These are phyloP conservation scores for Bradypodion ventrale DNA, from an alignment of 2,797 vertebrate genomes.

Conservation along the genomic window DNA sequence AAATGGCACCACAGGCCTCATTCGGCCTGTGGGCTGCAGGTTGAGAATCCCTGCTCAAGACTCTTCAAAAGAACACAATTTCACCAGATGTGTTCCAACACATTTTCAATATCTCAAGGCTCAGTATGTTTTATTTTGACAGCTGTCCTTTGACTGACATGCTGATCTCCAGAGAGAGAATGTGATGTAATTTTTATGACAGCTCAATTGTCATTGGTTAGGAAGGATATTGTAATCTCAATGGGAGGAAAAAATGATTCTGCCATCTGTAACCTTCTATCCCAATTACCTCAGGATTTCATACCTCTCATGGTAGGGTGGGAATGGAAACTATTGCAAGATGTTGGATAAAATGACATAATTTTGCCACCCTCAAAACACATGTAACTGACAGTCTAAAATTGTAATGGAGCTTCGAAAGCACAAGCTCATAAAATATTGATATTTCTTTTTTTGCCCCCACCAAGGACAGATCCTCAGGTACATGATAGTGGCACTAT, in stretches of 20 bases:
- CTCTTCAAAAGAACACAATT: constrained; percentile 34
- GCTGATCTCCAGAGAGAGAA: constrained; percentile 55
- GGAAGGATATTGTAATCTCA: constrained; percentile 70
- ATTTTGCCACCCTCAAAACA: constrained; percentile 73
- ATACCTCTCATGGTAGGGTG: constrained; percentile 58
- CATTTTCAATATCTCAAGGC: constrained; percentile 55
- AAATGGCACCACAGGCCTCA: too few species aligned
- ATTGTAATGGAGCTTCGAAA: constrained; percentile 47
- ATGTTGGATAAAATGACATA: constrained; percentile 70
- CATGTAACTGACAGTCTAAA: constrained; percentile 47
- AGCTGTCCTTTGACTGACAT: constrained; percentile 67
- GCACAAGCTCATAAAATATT: constrained; percentile 28
- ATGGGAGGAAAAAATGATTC: constrained; percentile 66
- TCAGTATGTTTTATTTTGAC: constrained; percentile 68
- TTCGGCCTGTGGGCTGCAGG: too few species aligned
- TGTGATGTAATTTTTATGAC: constrained; percentile 72
- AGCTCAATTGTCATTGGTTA: constrained; percentile 71
- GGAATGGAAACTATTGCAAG: constrained; percentile 74
- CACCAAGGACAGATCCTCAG: constrained; percentile 3
- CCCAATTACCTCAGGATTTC: constrained; percentile 62
- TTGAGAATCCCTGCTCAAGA: too few species aligned
- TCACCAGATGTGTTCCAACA: constrained; percentile 20
- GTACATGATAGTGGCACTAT: neutral
- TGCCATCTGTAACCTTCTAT: constrained; percentile 62
- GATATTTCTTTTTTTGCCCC: constrained; percentile 14